phyloP scores from a whole-genome alignment of 2,888 invertebrate genomes.

The Lepas anatifera region DNA sequence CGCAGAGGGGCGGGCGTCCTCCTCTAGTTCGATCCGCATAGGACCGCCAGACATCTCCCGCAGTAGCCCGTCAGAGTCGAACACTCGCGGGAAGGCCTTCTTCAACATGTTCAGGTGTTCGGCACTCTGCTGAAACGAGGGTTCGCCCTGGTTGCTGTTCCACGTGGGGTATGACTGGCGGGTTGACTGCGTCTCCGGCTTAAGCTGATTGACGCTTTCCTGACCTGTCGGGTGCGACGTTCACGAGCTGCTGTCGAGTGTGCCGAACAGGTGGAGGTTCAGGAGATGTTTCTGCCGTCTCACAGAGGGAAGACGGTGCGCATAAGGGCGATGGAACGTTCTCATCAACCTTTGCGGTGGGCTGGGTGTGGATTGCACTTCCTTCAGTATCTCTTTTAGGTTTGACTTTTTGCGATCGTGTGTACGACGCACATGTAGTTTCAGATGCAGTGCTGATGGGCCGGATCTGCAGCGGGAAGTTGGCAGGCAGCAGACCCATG shows the following conservation, averaged over 20 bases:
- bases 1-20: background rate
- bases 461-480: background rate
- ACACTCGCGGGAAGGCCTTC: background rate
- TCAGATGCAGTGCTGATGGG: background rate
- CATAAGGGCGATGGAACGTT: too few relatives aligned
- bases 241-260: too few relatives aligned
- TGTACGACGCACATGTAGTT: background rate
- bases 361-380: too few relatives aligned
- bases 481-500: background rate
- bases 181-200: background rate
- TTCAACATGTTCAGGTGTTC: background rate
- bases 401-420: background rate
- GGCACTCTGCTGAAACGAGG: background rate
- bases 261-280: too few relatives aligned
- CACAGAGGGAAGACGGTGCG: too few relatives aligned
- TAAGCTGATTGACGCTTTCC: background rate
- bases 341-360: too few relatives aligned
- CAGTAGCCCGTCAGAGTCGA: background rate
- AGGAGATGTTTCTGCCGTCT: too few relatives aligned
- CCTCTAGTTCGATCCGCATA: background rate
- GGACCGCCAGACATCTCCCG: background rate
- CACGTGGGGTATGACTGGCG: background rate
- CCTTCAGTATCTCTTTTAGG: background rate
- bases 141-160: background rate
- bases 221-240: too few relatives aligned